Percentiles rank a stretch among this genome's conserved stretches.
phyloP scores from a whole-genome alignment of 2,113 vertebrate genomes.

The Marmota flaviventris region DNA sequence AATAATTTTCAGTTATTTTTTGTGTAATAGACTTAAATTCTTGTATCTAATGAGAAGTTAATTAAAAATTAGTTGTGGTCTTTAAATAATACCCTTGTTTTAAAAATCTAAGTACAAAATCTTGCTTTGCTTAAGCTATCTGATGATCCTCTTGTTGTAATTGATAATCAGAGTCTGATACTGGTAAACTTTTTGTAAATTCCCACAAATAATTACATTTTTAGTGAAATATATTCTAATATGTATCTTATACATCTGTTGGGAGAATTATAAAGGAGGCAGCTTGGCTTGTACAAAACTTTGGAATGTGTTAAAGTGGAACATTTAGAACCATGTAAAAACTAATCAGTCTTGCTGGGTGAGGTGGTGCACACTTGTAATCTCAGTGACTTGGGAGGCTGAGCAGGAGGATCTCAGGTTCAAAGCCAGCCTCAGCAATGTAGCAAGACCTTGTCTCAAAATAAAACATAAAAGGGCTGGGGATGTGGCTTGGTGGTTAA shows the following conservation, averaged over 20 bases:
- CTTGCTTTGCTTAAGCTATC: not conserved
- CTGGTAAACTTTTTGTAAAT: not conserved
- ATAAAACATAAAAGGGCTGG: no score
- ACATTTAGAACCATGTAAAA: conserved; percentile 11
- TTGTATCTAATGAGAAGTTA: conserved; percentile 56
- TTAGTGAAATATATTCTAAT: not conserved
- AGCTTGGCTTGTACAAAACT: not conserved
- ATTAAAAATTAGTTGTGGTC: conserved; percentile 61
- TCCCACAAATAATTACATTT: conserved; percentile 8
- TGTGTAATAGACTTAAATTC: conserved; percentile 51
- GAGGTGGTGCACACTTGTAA: no score
- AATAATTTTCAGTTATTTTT: conserved; percentile 62
- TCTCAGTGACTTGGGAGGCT: no score
- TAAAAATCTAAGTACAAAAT: not conserved
- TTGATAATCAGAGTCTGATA: not conserved
- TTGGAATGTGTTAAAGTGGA: not conserved
- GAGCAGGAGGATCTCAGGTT: no score
- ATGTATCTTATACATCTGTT: not conserved
- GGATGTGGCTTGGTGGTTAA: no score
- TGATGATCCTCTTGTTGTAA: conserved; percentile 2
- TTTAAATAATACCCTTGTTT: conserved; percentile 35
- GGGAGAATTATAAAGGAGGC: not conserved
- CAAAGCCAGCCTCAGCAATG: no score
- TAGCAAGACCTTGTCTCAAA: no score
- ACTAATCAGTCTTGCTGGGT: not conserved